phyloP scores from a whole-genome alignment of 1,140 invertebrate species.

The Geopemphigus sp. region DNA sequence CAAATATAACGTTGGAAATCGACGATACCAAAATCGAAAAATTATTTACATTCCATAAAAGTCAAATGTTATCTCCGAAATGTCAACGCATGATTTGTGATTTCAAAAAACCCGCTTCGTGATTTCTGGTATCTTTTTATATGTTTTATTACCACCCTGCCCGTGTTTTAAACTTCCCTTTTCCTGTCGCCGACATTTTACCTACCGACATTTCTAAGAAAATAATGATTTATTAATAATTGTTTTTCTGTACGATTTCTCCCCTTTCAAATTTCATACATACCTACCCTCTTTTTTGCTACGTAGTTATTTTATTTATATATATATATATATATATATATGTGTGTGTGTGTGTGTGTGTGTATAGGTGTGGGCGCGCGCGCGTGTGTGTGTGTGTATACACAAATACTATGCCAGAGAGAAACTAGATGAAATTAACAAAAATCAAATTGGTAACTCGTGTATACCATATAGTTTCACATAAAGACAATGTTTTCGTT shows the following conservation, averaged over 20 bases:
- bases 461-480: too few species aligned
- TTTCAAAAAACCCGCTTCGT: neutral
- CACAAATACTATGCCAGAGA: too few species aligned
- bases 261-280: constrained; percentile 1
- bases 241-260: constrained; percentile 48
- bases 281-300: too few species aligned
- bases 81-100: constrained; percentile 48
- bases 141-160: constrained; percentile 45
- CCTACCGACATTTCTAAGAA: constrained; percentile 47
- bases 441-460: too few species aligned
- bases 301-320: too few species aligned
- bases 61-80: constrained; percentile 47
- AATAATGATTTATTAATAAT: constrained; percentile 50
- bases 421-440: too few species aligned
- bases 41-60: constrained; percentile 49
- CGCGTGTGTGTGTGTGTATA: too few species aligned
- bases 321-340: too few species aligned
- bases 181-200: constrained; percentile 48
- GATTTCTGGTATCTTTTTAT: constrained; percentile 49
- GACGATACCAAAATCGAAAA: constrained; percentile 40
- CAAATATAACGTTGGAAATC: neutral
- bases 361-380: too few species aligned
- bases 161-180: constrained; percentile 35
- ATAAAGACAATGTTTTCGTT: too few species aligned
- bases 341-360: too few species aligned